These are phyloP conservation scores for Temnothorax unifasciatus DNA, from an alignment of 2,888 invertebrate genomes.

Conservation along the genomic window DNA sequence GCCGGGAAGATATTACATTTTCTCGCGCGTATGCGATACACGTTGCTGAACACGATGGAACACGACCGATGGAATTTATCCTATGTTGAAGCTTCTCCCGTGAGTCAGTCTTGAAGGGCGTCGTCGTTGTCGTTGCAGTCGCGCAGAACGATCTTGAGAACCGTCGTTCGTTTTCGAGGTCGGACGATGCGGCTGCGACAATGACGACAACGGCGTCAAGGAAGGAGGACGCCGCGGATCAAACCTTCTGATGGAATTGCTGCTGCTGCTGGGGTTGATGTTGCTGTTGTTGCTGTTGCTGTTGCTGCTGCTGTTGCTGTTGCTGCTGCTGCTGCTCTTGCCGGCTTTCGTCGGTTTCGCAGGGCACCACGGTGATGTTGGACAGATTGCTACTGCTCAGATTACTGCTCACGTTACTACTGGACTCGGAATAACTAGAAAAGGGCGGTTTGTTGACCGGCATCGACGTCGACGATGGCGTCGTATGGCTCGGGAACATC, in stretches of 20 bases:
- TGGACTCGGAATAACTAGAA: slow-evolving; percentile 84
- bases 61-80: slow-evolving; percentile 56
- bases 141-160: slow-evolving; percentile 20
- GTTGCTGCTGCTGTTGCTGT: slow-evolving; percentile 80
- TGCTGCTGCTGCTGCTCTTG: slow-evolving; percentile 78
- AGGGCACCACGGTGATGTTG: slow-evolving; percentile 83
- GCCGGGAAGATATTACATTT: slow-evolving; percentile 42
- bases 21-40: slow-evolving; percentile 16
- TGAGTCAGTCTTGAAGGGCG: slow-evolving; percentile 84
- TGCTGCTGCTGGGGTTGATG: slow-evolving; percentile 78
- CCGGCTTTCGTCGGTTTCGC: slow-evolving; percentile 83
- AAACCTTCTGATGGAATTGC: slow-evolving; percentile 76
- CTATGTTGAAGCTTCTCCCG: slow-evolving; percentile 75
- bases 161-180: slow-evolving; percentile 65
- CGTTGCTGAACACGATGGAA: slow-evolving; percentile 39
- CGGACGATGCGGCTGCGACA: slow-evolving; percentile 65
- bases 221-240: slow-evolving; percentile 74
- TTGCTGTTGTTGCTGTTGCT: slow-evolving; percentile 78
- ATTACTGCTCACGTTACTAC: slow-evolving; percentile 81
- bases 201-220: slow-evolving; percentile 53
- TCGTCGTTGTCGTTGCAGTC: slow-evolving; percentile 67
- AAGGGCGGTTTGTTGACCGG: slow-evolving; percentile 73
- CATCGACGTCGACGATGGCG: slow-evolving; percentile 77
- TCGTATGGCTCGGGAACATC: slow-evolving; percentile 83
- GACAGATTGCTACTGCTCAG: slow-evolving; percentile 78